Conservation (phyloP, 2,888 invertebrate species). For the Eustalomyia histrio region DNA sequence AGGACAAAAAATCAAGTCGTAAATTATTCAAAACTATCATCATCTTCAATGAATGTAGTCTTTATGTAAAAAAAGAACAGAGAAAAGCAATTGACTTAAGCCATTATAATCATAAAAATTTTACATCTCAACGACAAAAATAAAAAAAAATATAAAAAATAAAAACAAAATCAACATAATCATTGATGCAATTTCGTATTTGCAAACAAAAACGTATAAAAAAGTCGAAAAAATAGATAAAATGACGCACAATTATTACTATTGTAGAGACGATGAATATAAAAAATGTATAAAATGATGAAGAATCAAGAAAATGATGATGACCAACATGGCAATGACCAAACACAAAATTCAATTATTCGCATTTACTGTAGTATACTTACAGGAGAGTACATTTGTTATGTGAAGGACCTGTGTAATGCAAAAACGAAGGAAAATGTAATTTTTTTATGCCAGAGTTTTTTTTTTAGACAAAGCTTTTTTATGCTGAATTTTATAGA, state of each 20-base stretch:
- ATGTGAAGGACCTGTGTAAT: constrained; percentile 43
- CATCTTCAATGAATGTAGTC: constrained; percentile 17
- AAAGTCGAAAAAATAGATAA: constrained; percentile 28
- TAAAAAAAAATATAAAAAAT: constrained; percentile 12
- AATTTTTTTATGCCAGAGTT: constrained; percentile 49
- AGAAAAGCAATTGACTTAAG: constrained; percentile 41
- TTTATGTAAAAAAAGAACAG: neutral
- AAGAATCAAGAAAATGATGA: constrained; percentile 6
- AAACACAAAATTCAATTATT: neutral
- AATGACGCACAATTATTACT: constrained; percentile 46
- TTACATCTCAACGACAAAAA: constrained; percentile 37
- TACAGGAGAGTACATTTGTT: constrained; percentile 7
- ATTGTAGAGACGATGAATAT: constrained; percentile 56
- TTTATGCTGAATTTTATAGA: constrained; percentile 72
- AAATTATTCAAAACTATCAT: constrained; percentile 62
- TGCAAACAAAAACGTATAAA: constrained; percentile 8
- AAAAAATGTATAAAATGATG: constrained; percentile 33
- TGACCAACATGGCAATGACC: constrained; percentile 34
- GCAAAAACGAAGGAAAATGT: constrained; percentile 41
- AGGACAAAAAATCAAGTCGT: constrained; percentile 39
- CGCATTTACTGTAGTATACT: constrained; percentile 29
- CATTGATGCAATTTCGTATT: constrained; percentile 53
- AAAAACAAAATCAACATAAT: constrained; percentile 56
- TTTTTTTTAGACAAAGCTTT: constrained; percentile 33
- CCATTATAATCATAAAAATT: constrained; percentile 54